Evolutionary conservation across 1,140 invertebrate species (phyloP).

Genomic region (Agrilus planipennis): DNA sequence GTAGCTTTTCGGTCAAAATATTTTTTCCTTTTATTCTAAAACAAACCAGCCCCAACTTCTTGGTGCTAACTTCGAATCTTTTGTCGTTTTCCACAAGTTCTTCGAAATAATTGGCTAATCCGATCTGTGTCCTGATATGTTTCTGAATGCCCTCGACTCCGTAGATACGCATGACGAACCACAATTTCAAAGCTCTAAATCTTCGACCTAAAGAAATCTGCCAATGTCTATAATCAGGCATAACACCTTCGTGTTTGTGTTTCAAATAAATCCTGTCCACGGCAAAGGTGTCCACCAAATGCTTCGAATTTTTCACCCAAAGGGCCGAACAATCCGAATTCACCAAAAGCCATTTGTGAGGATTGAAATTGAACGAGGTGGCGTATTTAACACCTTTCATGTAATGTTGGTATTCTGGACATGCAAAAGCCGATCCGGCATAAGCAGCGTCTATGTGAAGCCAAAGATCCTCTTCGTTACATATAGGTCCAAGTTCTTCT

Average conservation of each 20-base stretch:
- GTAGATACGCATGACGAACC: conserved; percentile 82
- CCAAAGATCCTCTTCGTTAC: conserved; percentile 65
- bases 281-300: conserved; percentile 78
- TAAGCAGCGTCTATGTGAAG: conserved; percentile 85
- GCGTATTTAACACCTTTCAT: conserved; percentile 72
- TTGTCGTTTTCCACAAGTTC: conserved; percentile 52
- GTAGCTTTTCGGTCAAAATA: conserved; percentile 56
- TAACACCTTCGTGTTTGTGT: conserved; percentile 52
- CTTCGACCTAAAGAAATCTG: conserved; percentile 85
- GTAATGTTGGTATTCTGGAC: conserved; percentile 59
- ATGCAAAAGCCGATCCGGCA: conserved; percentile 79
- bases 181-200: conserved; percentile 87
- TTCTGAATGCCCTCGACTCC: conserved; percentile 71
- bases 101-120: conserved; percentile 67
- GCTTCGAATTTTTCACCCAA: conserved; percentile 74
- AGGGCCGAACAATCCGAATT: conserved; percentile 88
- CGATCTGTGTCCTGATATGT: conserved; percentile 66
- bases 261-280: conserved; percentile 85
- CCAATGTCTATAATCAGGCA: conserved; percentile 90
- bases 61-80: conserved; percentile 53
- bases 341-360: conserved; percentile 87
- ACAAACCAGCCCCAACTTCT: conserved; percentile 71
- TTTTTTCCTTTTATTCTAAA: conserved; percentile 75
- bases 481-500: conserved; percentile 68
- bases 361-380: conserved; percentile 84